Base-by-base conservation (phyloP, 2,113 vertebrate genomes). In the Elephantulus edwardii region DNA sequence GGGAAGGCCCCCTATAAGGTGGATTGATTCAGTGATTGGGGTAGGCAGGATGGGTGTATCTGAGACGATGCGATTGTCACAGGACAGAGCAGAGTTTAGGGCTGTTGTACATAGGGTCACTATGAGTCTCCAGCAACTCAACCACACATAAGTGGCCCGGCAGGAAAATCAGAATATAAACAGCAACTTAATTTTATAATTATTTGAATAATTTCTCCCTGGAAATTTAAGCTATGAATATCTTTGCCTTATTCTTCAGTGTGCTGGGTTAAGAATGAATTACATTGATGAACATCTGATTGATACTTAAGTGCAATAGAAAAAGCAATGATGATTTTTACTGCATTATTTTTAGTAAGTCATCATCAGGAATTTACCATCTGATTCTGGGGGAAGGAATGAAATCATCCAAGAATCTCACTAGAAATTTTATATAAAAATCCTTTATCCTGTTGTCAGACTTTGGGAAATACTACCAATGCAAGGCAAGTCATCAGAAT, bases 91-190 rank as follows among this genome's bases (percentile, higher is more conserved):
- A n/a, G n/a, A n/a, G n/a, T n/a, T n/a, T n/a, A n/a, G n/a, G n/a
- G n/a, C n/a, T n/a, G n/a, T n/a, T n/a, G n/a, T n/a, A n/a, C n/a
- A n/a, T n/a, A n/a, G n/a, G n/a, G n/a, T n/a, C n/a, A n/a, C n/a
- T n/a, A n/a, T n/a, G n/a, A n/a, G n/a, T n/a, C n/a, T n/a, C n/a
- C n/a, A n/a, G n/a, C n/a, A n/a, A n/a, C n/a, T 79, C 52, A 88
- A 76, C 13, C 44, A 89, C n/a, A 66, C 35, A 12, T 92, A 87
- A 12, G 19, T 89, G 33, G 17, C 82, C 50, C 58, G 86, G 52
- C 92, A 52, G 93, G 60, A 76, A 91, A 95, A 60, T 60, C 35
- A n/a, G 28, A 68, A 71, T 91, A 38, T 78, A 82, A 84, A 42
- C 38, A 70, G 3, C 30, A 33, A 91, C 38, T 38, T 70, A 74